phyloP scores from a whole-genome alignment of 2,797 vertebrate species.

The Parambassis ranga region DNA sequence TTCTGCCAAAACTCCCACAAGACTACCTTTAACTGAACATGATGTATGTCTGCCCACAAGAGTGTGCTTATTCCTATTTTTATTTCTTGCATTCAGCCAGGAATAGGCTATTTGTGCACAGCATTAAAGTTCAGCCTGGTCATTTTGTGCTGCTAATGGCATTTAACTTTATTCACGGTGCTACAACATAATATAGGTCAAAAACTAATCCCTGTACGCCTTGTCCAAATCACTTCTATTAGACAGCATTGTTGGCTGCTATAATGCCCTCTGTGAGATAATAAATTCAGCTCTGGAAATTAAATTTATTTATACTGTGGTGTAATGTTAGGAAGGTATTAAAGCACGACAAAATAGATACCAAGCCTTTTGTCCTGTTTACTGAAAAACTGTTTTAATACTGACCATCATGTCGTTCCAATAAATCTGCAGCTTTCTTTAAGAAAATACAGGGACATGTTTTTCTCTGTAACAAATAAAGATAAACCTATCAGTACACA shows the following conservation, averaged over 20 bases:
- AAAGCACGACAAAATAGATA: not conserved
- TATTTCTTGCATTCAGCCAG: not conserved
- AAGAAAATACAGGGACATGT: not conserved
- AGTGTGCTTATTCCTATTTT: not conserved
- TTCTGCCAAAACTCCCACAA: not conserved
- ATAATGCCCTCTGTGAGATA: not conserved
- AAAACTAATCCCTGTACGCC: constrained; percentile 6
- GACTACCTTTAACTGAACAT: not conserved
- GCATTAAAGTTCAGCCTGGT: constrained; percentile 1
- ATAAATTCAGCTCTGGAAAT: not conserved
- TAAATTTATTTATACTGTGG: not conserved
- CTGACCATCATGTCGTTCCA: not conserved
- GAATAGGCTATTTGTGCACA: not conserved
- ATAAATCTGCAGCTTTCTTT: not conserved
- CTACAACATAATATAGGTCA: not conserved
- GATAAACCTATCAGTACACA: constrained; percentile 45
- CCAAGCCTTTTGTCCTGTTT: not conserved
- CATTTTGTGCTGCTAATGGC: not conserved
- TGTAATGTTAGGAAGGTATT: not conserved
- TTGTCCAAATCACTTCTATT: constrained; percentile 3
- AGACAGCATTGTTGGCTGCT: not conserved
- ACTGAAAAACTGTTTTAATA: not conserved
- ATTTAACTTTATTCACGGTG: constrained; percentile 1
- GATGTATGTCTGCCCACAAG: not conserved
- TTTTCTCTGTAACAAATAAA: constrained; percentile 25